phyloP scores from a whole-genome alignment of 2,113 vertebrate species.

The Orientallactaga bullata region DNA sequence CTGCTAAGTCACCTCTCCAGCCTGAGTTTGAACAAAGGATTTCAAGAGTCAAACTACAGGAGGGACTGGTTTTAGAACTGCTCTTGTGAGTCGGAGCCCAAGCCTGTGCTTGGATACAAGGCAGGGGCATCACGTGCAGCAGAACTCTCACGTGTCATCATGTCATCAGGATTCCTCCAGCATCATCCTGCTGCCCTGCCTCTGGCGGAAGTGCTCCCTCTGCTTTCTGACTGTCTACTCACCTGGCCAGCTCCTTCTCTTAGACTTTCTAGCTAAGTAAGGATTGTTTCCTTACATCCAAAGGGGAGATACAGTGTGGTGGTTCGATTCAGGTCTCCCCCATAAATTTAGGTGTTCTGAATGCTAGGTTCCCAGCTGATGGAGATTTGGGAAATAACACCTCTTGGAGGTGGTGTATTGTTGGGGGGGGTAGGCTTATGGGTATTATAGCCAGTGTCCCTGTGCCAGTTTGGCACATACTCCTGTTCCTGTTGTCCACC shows the following conservation, averaged over 20 bases:
- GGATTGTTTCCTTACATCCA: not conserved
- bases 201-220: not conserved
- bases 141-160: not conserved
- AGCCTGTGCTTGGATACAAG: not conserved
- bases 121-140: not conserved
- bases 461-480: too few relatives aligned
- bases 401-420: too few relatives aligned
- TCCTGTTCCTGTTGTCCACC: too few relatives aligned
- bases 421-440: too few relatives aligned
- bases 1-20: too few relatives aligned
- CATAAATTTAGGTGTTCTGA: too few relatives aligned
- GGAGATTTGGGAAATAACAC: too few relatives aligned
- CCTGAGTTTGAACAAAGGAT: not conserved
- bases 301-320: too few relatives aligned
- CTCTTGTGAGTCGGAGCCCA: not conserved
- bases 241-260: not conserved
- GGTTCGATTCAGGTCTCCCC: too few relatives aligned
- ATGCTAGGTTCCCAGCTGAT: too few relatives aligned
- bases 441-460: too few relatives aligned
- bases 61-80: not conserved
- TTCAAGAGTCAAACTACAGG: conserved; percentile 18
- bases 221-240: not conserved
- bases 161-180: not conserved
- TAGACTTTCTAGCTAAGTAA: not conserved
- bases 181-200: fast-evolving